Evolutionary conservation across 2,797 vertebrate genomes (phyloP).

Genomic region (Gallirallus australis): DNA sequence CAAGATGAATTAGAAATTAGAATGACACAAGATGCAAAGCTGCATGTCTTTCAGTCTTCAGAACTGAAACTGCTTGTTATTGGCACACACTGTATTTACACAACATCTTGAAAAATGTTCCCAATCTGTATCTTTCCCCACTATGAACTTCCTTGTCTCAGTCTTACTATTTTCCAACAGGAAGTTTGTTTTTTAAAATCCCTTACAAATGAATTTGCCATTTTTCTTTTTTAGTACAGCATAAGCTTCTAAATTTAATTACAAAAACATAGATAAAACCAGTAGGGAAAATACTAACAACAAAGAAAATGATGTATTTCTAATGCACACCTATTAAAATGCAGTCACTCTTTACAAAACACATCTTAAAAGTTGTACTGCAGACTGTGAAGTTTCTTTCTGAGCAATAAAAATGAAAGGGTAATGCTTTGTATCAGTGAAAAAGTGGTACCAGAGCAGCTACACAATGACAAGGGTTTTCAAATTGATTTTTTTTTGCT

Average conservation of each 20-base stretch:
- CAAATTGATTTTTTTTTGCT: background rate
- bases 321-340: background rate
- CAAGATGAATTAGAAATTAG: background rate
- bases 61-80: background rate
- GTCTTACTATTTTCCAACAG: background rate
- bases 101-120: background rate
- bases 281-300: background rate
- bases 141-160: background rate
- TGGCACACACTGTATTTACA: background rate
- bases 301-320: background rate
- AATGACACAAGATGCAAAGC: background rate
- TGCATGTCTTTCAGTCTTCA: background rate
- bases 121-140: background rate
- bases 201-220: background rate
- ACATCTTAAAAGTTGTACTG: background rate
- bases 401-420: background rate
- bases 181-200: background rate
- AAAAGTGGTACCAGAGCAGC: background rate
- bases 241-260: background rate
- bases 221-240: background rate
- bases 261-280: background rate
- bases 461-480: background rate
- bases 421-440: background rate
- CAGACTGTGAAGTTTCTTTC: background rate
- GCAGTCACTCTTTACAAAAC: background rate